These are phyloP conservation scores for Apotomis capreana DNA, from an alignment of 2,888 invertebrate genomes.

Conservation along the genomic window DNA sequence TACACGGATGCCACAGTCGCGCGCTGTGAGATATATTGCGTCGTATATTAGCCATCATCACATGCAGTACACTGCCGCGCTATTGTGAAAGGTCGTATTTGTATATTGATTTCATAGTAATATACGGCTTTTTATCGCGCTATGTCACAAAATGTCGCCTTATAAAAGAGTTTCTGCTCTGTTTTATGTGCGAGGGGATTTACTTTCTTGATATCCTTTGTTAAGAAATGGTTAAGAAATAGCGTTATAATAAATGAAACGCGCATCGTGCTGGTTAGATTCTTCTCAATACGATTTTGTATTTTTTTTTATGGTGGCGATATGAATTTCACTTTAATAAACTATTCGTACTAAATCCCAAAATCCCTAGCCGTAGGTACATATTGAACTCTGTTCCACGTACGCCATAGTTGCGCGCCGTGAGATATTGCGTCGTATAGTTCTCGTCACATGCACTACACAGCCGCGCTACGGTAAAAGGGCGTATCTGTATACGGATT, in stretches of 20 bases:
- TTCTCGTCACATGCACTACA: constrained; percentile 55
- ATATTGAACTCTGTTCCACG: constrained; percentile 29
- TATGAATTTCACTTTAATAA: too few species aligned
- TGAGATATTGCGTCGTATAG: constrained; percentile 60
- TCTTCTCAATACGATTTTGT: too few species aligned
- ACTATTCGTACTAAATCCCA: not conserved
- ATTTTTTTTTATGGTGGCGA: too few species aligned
- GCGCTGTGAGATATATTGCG: constrained; percentile 54
- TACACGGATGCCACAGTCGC: constrained; percentile 33
- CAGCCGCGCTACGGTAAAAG: too few species aligned
- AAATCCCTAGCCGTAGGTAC: not conserved
- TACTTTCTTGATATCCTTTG: constrained; percentile 22
- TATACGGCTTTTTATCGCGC: constrained; percentile 35
- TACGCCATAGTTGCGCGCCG: constrained; percentile 40
- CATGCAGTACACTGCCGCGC: constrained; percentile 50
- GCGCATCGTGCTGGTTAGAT: too few species aligned
- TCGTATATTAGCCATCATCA: constrained; percentile 60
- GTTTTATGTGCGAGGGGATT: constrained; percentile 29
- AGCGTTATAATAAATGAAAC: too few species aligned
- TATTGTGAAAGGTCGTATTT: too few species aligned
- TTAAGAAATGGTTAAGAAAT: not conserved
- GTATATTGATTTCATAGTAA: too few species aligned
- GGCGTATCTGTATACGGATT: too few species aligned
- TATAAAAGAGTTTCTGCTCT: constrained; percentile 27
- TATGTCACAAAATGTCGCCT: constrained; percentile 34